These are phyloP conservation scores for Barbus barbus DNA, from an alignment of 2,113 vertebrate genomes.

Conservation along the genomic window DNA sequence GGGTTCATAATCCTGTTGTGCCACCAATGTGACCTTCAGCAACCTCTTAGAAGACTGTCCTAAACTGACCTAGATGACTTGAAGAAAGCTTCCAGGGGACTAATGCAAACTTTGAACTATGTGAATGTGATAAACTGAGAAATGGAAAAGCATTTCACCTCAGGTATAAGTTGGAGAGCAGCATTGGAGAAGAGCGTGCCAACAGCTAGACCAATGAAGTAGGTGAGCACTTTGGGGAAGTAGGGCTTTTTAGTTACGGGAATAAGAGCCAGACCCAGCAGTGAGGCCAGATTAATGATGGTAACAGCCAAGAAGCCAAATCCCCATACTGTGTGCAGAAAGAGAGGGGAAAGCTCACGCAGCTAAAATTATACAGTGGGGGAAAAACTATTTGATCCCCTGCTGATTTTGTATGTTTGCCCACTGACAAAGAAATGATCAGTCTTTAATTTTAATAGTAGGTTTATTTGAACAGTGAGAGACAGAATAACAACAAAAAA, in stretches of 20 bases:
- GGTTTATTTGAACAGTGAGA: no score
- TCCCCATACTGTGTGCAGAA: constrained; percentile 86
- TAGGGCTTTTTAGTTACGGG: constrained; percentile 92
- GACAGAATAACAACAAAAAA: no score
- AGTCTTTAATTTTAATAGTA: no score
- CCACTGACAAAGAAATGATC: no score
- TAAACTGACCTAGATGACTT: not conserved
- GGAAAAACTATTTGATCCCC: no score
- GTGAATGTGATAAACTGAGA: not conserved
- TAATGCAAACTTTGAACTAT: not conserved
- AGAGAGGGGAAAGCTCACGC: not conserved
- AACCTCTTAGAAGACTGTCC: not conserved
- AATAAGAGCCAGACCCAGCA: constrained; percentile 87
- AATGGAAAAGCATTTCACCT: constrained; percentile 77
- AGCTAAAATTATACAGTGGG: not conserved
- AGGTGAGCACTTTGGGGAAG: constrained; percentile 94
- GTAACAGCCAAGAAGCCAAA: constrained; percentile 91
- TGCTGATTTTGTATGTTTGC: no score
- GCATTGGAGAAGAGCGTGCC: constrained; percentile 97
- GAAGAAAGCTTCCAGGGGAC: not conserved
- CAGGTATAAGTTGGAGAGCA: constrained; percentile 95
- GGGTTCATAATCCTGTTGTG: not conserved
- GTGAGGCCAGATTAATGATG: constrained; percentile 89
- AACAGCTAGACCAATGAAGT: constrained; percentile 93
- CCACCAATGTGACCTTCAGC: not conserved